phyloP scores from a whole-genome alignment of 2,888 invertebrate genomes.

The Epinotia ramella region DNA sequence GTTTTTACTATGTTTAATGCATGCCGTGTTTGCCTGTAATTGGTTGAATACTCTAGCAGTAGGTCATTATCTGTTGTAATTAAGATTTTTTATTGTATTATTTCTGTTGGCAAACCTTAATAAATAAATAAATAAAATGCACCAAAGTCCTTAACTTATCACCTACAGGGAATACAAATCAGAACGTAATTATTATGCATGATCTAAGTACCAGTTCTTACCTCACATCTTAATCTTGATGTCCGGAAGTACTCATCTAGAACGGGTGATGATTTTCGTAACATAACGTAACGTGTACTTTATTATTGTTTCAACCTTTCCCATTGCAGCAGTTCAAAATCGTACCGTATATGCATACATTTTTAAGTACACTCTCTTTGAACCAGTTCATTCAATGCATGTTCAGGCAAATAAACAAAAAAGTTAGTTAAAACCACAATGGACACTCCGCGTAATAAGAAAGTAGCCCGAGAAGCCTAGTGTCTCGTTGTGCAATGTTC shows the following conservation, averaged over 20 bases:
- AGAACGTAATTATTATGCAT: neutral
- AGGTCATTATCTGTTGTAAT: no score
- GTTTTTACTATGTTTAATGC: no score
- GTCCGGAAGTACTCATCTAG: neutral
- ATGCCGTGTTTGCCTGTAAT: no score
- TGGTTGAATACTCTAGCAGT: no score
- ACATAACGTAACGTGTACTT: neutral
- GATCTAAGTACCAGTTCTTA: neutral
- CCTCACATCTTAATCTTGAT: neutral
- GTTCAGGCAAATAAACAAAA: conserved; percentile 36
- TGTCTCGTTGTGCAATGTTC: neutral
- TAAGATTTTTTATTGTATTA: no score
- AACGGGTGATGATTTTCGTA: neutral
- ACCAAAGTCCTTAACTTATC: no score
- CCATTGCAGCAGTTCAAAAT: conserved; percentile 10
- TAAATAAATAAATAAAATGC: no score
- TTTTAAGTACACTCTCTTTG: conserved; percentile 27
- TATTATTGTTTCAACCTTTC: conserved; percentile 8
- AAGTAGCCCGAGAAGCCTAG: neutral
- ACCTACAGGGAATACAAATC: no score
- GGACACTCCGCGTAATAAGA: conserved; percentile 17
- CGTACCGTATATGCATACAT: conserved; percentile 18
- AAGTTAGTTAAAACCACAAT: conserved; percentile 27
- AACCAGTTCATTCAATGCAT: conserved; percentile 39
- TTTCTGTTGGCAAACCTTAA: no score